Percentiles rank a stretch among this genome's conserved stretches.
Evolutionary conservation across 2,797 vertebrate genomes (phyloP).

Genomic region (Momotus momota): DNA sequence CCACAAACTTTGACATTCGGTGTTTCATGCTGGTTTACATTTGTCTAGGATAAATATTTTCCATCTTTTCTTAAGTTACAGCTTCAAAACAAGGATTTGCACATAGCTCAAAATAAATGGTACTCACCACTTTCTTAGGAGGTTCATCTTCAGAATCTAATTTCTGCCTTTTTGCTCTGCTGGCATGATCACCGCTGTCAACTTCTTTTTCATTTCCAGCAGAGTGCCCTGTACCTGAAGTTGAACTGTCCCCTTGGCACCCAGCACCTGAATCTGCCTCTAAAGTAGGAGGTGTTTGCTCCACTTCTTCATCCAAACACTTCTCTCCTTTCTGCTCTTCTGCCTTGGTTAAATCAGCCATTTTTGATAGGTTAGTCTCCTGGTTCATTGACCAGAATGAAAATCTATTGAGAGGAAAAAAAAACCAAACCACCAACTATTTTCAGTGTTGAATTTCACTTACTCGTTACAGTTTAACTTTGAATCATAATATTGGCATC

Average conservation of each 20-base stretch:
- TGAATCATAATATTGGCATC: not conserved
- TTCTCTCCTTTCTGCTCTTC: conserved; percentile 57
- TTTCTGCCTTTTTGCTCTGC: conserved; percentile 24
- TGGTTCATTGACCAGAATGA: conserved; percentile 10
- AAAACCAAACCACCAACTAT: not conserved
- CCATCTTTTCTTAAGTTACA: not conserved
- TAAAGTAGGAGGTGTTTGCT: not conserved
- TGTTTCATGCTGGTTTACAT: not conserved
- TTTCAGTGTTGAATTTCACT: not conserved
- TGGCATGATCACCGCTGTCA: not conserved
- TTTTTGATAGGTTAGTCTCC: not conserved
- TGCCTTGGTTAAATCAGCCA: conserved; percentile 65
- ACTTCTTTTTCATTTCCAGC: conserved; percentile 23
- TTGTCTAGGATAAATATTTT: not conserved
- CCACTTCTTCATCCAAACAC: conserved; percentile 44
- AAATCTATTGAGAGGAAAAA: not conserved
- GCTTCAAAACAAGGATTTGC: not conserved
- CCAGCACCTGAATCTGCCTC: conserved; percentile 1
- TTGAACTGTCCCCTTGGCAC: conserved; percentile 3
- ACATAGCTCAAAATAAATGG: not conserved
- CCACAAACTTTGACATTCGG: not conserved
- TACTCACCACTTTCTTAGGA: conserved; percentile 61
- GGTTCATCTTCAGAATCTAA: conserved; percentile 47
- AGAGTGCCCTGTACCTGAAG: conserved; percentile 25
- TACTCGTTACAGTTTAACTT: fast-evolving